phyloP scores from a whole-genome alignment of 2,888 invertebrate genomes.

The Euclidia mi region DNA sequence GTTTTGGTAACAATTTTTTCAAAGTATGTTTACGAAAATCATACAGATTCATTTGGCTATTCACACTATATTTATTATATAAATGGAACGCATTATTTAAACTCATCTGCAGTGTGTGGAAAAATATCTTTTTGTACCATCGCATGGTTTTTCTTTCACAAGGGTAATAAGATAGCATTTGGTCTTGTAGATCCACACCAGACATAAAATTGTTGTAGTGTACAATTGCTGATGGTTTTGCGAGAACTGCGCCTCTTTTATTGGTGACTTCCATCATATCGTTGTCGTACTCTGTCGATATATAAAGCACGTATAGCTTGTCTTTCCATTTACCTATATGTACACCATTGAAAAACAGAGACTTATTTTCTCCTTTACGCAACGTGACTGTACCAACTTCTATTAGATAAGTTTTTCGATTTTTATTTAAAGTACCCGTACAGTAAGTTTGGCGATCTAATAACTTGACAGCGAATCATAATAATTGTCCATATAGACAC shows the following conservation, averaged over 20 bases:
- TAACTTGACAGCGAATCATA: slow-evolving; percentile 28
- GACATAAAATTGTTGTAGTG: slow-evolving; percentile 28
- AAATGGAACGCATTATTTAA: slow-evolving; percentile 3
- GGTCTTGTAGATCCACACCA: slow-evolving; percentile 18
- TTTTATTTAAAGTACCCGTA: slow-evolving; percentile 27
- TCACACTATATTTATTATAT: neutral
- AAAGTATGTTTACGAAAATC: slow-evolving; percentile 12
- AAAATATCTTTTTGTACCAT: slow-evolving; percentile 23
- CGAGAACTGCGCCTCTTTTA: neutral
- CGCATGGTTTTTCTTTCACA: slow-evolving; percentile 2
- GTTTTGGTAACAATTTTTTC: slow-evolving; percentile 11
- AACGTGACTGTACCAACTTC: neutral
- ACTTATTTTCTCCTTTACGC: slow-evolving; percentile 3
- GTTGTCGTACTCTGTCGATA: slow-evolving; percentile 28
- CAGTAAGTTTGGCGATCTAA: slow-evolving; percentile 33
- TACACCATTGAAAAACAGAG: slow-evolving; percentile 5
- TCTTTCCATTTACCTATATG: slow-evolving; percentile 7
- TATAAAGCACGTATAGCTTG: slow-evolving; percentile 10
- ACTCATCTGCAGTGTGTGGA: slow-evolving; percentile 18
- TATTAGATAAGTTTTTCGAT: slow-evolving; percentile 23
- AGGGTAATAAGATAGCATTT: slow-evolving; percentile 22
- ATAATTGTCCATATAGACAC: slow-evolving; percentile 34
- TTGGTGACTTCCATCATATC: too few relatives aligned
- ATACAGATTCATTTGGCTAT: slow-evolving; percentile 6
- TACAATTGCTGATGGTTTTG: slow-evolving; percentile 19